Evolutionary conservation across 2,888 invertebrate genomes (phyloP).

Genomic region (Andrena camellia): DNA sequence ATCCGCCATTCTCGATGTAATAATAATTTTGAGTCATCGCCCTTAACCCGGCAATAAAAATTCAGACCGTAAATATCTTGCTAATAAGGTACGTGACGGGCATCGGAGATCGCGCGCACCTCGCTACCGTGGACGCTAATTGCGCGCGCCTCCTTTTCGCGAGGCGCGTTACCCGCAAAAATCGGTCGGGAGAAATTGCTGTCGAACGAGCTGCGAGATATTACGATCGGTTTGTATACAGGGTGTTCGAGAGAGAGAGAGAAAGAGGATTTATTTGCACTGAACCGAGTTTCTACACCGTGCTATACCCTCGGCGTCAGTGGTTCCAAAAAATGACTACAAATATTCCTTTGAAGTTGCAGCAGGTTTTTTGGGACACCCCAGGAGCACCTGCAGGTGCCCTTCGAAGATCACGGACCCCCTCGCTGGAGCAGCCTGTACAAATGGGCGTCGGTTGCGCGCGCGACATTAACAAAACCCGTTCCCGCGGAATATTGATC

Average conservation of each 20-base stretch:
- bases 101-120: conserved; percentile 27
- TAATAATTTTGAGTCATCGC: conserved; percentile 76
- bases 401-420: not conserved
- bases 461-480: conserved; percentile 41
- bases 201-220: conserved; percentile 33
- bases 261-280: too few species aligned
- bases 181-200: conserved; percentile 22
- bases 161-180: conserved; percentile 25
- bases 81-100: conserved; percentile 75
- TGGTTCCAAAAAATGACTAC: too few species aligned
- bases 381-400: too few species aligned
- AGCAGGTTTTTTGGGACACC: too few species aligned
- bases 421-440: conserved; percentile 11
- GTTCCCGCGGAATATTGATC: conserved; percentile 51
- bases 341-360: too few species aligned
- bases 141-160: conserved; percentile 35
- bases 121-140: conserved; percentile 49
- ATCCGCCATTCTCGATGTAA: conserved; percentile 62
- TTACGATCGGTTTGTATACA: not conserved
- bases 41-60: conserved; percentile 67
- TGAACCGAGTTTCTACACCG: too few species aligned
- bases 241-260: conserved; percentile 15
- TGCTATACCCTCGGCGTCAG: too few species aligned
- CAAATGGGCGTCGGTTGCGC: not conserved
- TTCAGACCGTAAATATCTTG: conserved; percentile 72